phyloP scores from a whole-genome alignment of 2,888 invertebrate species.

The Rhyacophila evoluta region DNA sequence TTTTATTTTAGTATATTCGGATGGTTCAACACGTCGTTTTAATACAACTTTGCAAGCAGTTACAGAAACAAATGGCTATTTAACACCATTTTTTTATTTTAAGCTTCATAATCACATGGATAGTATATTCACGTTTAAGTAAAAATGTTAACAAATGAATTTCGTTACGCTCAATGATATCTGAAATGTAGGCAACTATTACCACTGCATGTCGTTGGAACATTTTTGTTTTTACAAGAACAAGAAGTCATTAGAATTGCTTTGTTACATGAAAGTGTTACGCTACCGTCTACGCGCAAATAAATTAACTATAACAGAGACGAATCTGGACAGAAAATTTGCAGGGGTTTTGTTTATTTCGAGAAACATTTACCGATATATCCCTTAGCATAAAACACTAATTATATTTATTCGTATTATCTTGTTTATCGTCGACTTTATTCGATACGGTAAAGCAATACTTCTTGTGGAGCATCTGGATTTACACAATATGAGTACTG shows the following conservation, averaged over 20 bases:
- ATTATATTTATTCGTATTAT: no score
- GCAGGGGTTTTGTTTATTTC: no score
- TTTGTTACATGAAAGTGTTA: not conserved
- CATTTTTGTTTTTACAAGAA: not conserved
- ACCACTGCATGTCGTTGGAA: not conserved
- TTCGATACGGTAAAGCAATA: no score
- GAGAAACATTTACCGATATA: no score
- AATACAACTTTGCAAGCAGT: no score
- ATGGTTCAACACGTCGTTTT: not conserved
- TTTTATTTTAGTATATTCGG: not conserved
- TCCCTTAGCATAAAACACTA: no score
- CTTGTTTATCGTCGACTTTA: no score
- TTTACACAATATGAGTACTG: no score
- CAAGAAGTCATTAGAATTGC: constrained; percentile 8
- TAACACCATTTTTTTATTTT: no score
- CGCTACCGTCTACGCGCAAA: not conserved
- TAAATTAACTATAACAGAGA: not conserved
- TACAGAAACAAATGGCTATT: no score
- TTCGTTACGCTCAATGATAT: not conserved
- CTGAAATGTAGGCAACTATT: not conserved
- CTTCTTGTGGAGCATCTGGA: no score
- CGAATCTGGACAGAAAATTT: no score
- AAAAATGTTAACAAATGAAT: not conserved
- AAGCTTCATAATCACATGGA: not conserved
- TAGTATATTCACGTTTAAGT: not conserved